Conservation (phyloP, 2,113 vertebrate genomes). For the Gobio gobio region DNA sequence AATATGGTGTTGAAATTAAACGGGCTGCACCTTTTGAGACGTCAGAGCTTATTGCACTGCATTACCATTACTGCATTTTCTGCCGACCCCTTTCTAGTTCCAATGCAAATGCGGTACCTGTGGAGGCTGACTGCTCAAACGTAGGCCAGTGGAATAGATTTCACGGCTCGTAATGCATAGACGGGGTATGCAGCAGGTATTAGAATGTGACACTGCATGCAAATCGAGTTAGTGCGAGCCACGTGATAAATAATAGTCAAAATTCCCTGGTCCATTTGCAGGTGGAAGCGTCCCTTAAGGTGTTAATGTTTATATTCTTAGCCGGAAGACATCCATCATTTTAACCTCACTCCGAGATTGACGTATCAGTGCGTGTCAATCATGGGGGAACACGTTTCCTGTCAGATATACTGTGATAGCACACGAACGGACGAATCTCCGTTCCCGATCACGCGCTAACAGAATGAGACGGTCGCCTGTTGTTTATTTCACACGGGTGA, state of each 20-base stretch:
- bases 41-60: conserved; percentile 7
- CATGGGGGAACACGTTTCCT: background rate
- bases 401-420: background rate
- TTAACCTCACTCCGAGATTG: background rate
- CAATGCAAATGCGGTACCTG: conserved; percentile 57
- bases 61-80: conserved; percentile 54
- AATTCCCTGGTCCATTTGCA: background rate
- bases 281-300: background rate
- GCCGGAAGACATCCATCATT: background rate
- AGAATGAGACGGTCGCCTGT: background rate
- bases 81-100: conserved; percentile 43
- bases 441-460: background rate
- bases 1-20: conserved; percentile 13
- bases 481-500: background rate
- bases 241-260: conserved; percentile 8
- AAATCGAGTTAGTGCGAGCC: background rate
- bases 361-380: conserved; percentile 1
- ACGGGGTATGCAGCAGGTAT: background rate
- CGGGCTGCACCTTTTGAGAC: conserved; percentile 1
- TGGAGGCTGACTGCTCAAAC: conserved; percentile 3
- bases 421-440: background rate
- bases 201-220: conserved; percentile 11
- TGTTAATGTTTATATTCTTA: background rate
- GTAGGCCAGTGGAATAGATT: conserved; percentile 55
- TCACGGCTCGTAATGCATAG: conserved; percentile 32